A percentile compares a stretch with the other conserved stretches of the same genome.
Evolutionary conservation across 2,888 invertebrate species (phyloP).

Genomic region (Epistrophella euchroma): DNA sequence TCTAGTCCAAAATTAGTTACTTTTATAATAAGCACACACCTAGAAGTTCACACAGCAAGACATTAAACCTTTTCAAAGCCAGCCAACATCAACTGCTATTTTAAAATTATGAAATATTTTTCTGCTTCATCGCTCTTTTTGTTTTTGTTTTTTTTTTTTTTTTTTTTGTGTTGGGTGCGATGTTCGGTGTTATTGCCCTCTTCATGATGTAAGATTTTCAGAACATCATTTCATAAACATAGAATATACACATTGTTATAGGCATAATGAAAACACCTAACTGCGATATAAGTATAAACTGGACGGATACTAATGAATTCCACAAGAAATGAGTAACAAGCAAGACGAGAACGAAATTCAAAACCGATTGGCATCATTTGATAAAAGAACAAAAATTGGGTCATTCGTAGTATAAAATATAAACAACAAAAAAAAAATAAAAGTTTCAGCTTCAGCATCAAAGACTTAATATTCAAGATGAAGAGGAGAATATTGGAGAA

Average conservation of each 20-base stretch:
- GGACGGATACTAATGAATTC: conserved; percentile 48
- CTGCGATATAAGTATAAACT: conserved; percentile 5
- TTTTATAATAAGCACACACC: background rate
- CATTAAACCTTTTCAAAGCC: background rate
- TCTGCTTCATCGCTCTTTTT: conserved; percentile 2
- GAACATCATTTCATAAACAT: background rate
- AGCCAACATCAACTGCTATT: background rate
- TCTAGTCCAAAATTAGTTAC: background rate
- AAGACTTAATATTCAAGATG: conserved; percentile 3
- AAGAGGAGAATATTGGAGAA: conserved; percentile 1
- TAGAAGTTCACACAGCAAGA: background rate
- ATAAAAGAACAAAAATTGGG: conserved; percentile 18
- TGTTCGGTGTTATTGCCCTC: conserved; percentile 12
- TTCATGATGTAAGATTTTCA: conserved; percentile 21
- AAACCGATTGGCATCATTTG: conserved; percentile 56
- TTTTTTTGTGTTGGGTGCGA: background rate
- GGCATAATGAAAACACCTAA: background rate
- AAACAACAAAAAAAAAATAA: background rate
- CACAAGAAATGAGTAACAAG: conserved; percentile 34
- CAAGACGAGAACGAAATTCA: conserved; percentile 48
- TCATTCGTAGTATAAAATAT: conserved; percentile 7
- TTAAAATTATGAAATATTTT: conserved; percentile 24
- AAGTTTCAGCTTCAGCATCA: background rate
- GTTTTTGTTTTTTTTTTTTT: background rate
- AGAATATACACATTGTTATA: background rate